Base-by-base conservation (phyloP, 2,797 vertebrate species). In the Caiman crocodilus region DNA sequence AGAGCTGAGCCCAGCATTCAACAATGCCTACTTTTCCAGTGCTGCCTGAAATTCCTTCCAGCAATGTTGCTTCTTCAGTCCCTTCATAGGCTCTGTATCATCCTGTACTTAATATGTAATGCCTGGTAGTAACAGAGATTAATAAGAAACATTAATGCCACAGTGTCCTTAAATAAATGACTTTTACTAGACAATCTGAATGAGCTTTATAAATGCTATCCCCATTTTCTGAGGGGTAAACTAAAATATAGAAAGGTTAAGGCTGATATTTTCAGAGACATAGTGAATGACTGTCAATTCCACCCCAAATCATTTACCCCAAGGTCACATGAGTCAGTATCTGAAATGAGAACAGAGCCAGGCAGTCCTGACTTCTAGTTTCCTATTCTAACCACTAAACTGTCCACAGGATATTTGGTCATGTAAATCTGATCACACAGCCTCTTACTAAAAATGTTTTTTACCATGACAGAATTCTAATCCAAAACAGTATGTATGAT, bases 331-430 rank as follows among this genome's bases (percentile, higher is more conserved):
- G 95, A 97, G 85, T 95, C 94, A 95, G 79, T 94, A 30, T 94
- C 85, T 82, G 77, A 94, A 84, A n/a, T 90, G 92, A 94, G 94
- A 97, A 91, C 32, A 28, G 64, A 93, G 93, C 95, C 95, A 96
- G 90, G 76, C 69, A 83, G 76, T 84, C 84, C 92, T 92, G 88
- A 96, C 83, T 93, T 90, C 84, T 82, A 69, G 61, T 89, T 96
- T 96, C 94, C 95, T 95, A 94, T 87, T 71, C 88, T 94, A 93
- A 96, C 95, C 94, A 86, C 93, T 55, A 81, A 71, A 89, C 95
- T 94, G 91, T 92, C 95, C 95, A 95, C 94, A 95, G 94, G 96
- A 95, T 96, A 92, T 96, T 96, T 95, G 92, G 88, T 96, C 95
- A 95, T 95, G 76, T 83, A 92, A 89, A 88, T 88, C 76, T 90